Percentiles rank a stretch among this genome's conserved stretches.
Conservation (phyloP, 2,113 vertebrate genomes). For the Crotophaga sulcirostris region DNA sequence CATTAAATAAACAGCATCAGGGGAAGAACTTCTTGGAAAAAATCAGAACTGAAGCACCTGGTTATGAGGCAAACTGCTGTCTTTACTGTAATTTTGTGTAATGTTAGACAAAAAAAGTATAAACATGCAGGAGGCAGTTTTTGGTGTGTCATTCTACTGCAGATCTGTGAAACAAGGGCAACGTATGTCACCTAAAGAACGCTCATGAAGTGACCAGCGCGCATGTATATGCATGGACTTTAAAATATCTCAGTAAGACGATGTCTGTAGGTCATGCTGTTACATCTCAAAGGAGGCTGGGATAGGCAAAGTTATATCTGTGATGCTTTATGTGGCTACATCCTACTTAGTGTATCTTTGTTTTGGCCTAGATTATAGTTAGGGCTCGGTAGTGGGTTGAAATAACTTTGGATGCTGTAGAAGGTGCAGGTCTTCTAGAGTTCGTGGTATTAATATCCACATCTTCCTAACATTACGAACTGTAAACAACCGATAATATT, state of each 20-base stretch:
- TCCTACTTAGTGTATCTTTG: not conserved
- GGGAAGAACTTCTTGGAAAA: not conserved
- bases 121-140: not conserved
- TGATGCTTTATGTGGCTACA: not conserved
- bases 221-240: not conserved
- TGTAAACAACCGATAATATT: not conserved
- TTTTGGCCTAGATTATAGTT: not conserved
- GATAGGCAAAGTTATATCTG: not conserved
- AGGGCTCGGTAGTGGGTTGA: not conserved
- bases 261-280: not conserved
- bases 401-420: not conserved
- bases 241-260: not conserved
- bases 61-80: not conserved
- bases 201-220: not conserved
- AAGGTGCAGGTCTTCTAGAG: not conserved
- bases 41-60: not conserved
- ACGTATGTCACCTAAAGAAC: not conserved
- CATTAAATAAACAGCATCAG: not conserved
- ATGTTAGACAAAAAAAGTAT: not conserved
- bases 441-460: not conserved
- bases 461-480: not conserved
- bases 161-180: not conserved
- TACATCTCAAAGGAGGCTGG: not conserved
- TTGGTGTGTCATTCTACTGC: not conserved
- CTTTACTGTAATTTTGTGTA: not conserved